Conservation (phyloP, 2,797 vertebrate genomes). For the Neosilurus hyrtlii region DNA sequence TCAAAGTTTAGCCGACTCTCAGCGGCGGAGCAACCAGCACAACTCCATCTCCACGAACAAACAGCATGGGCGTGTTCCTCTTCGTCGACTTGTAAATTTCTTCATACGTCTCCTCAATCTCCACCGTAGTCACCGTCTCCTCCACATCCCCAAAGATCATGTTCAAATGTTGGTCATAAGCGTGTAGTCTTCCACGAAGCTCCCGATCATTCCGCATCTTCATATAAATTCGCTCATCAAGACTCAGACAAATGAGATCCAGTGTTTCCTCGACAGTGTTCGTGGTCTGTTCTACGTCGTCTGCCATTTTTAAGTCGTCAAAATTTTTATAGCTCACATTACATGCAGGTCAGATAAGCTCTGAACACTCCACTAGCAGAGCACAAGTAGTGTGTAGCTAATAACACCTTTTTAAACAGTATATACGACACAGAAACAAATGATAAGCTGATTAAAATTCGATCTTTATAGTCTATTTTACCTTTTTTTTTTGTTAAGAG, state of each 20-base stretch:
- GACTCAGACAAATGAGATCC: constrained; percentile 93
- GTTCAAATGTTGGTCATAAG: constrained; percentile 97
- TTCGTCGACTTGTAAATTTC: constrained; percentile 99
- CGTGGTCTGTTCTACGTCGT: constrained; percentile 86
- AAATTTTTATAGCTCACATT: too few species aligned
- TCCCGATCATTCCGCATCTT: constrained; percentile 99
- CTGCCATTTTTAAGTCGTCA: too few species aligned
- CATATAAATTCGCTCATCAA: constrained; percentile 96
- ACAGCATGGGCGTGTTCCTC: constrained; percentile 98
- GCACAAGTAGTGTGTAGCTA: too few species aligned
- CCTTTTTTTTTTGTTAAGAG: too few species aligned
- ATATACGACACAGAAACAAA: too few species aligned
- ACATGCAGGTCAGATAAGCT: too few species aligned
- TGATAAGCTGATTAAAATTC: too few species aligned
- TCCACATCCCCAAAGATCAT: constrained; percentile 98
- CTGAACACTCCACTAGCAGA: too few species aligned
- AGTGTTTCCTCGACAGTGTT: constrained; percentile 96
- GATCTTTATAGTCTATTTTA: too few species aligned
- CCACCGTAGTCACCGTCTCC: constrained; percentile 97
- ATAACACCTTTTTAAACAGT: too few species aligned
- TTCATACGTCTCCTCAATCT: constrained; percentile 98
- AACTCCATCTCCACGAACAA: constrained; percentile 94
- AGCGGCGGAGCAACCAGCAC: constrained; percentile 94
- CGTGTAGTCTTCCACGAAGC: constrained; percentile 90
- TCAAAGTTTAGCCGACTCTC: constrained; percentile 82